Base-by-base conservation (phyloP, 2,888 invertebrate genomes). In the Electrophaes corylata region DNA sequence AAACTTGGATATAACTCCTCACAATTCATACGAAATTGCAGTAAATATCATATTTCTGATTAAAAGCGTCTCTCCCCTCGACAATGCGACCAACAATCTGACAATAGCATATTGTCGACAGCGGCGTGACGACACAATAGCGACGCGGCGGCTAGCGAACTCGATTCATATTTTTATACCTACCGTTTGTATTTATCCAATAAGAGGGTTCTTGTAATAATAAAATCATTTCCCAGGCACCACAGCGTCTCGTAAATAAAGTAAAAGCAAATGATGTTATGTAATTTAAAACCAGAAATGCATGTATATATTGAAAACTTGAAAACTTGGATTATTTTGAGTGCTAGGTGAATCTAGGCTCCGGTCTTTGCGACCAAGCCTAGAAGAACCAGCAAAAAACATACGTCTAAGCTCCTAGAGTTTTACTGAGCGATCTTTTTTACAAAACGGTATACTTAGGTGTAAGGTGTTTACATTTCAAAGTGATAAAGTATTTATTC, bases 31-130 rank as follows among this genome's bases (percentile, higher is more conserved):
- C 44, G 31, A 52, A 58, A 55, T 45, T 50, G 54, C 52, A 65
- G 58, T 65, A 68, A 60, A 69, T 67, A 70, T 73, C 57, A 50
- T 70, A 70, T 73, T 78, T 75, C 70, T 76, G 75, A 76, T 77
- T 70, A 76, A 70, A 72, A 68, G 55, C 56, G 37, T 37, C 69
- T 60, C 73, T 70, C 26, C 12, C 8, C 16, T 29, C 47, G 14
- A 64, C 65, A 68, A 66, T 64, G 53, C 52, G 48, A 49, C 49
- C 59, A 55, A 62, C 63, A 53, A 55, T 60, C 52, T 47, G 67
- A 64, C 66, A 71, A 70, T 61, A 41, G 45, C 56, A 62, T 60
- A 62, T 62, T 66, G 51, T 65, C 55, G 48, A 55, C 63, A 47
- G 62, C 33, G 49, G 62, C 33, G 65, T 64, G 70, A 69, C 70